Percentiles rank a stretch among this genome's conserved stretches.
phyloP scores from a whole-genome alignment of 2,113 vertebrate species.

The Sturnira hondurensis region DNA sequence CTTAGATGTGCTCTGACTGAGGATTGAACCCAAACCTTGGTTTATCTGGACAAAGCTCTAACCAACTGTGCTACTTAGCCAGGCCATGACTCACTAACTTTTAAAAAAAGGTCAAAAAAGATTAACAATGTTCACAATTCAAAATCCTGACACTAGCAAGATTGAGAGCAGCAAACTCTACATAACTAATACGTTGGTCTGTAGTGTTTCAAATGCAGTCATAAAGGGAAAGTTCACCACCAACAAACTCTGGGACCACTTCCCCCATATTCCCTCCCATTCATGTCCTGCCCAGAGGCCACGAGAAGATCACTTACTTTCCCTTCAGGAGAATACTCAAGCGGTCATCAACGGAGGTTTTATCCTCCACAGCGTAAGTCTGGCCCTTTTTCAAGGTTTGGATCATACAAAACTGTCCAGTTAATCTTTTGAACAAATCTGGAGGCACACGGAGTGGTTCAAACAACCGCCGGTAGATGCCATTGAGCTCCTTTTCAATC shows the following conservation, averaged over 20 bases:
- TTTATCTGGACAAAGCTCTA: too few species aligned
- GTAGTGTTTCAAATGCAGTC: not conserved
- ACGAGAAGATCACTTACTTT: constrained; percentile 85
- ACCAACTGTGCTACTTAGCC: too few species aligned
- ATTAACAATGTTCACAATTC: not conserved
- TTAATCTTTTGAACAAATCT: constrained; percentile 93
- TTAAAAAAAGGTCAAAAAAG: not conserved
- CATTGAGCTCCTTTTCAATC: constrained; percentile 92
- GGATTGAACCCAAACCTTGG: too few species aligned
- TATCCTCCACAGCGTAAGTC: constrained; percentile 93
- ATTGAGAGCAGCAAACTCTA: not conserved
- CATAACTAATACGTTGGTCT: not conserved
- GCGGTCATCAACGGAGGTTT: constrained; percentile 96
- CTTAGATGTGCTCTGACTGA: too few species aligned
- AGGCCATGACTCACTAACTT: not conserved
- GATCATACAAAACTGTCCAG: constrained; percentile 97
- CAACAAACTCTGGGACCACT: not conserved
- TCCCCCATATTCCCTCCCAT: not conserved
- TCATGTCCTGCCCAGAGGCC: not conserved
- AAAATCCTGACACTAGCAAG: not conserved
- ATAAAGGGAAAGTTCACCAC: not conserved
- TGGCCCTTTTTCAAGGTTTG: constrained; percentile 92
- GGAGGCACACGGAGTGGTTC: constrained; percentile 94
- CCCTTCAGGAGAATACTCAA: constrained; percentile 97
- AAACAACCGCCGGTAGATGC: constrained; percentile 94